Percentiles rank a stretch among this genome's conserved stretches.
Conservation (phyloP, 2,113 vertebrate genomes). For the Elephantulus edwardii region DNA sequence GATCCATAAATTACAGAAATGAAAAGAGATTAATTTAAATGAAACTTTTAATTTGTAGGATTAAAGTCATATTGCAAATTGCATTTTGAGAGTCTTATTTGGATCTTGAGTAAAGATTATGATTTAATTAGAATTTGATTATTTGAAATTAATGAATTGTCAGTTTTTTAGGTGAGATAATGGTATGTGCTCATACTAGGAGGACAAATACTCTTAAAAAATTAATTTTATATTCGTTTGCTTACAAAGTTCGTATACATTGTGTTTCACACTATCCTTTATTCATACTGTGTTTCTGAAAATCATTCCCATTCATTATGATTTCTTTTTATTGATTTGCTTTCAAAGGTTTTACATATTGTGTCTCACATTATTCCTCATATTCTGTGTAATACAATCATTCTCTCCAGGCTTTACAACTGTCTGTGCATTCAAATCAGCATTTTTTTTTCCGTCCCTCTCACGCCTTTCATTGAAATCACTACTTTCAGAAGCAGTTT, state of each 20-base stretch:
- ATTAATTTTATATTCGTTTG: too few species aligned
- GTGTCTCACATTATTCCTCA: too few species aligned
- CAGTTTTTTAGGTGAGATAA: too few species aligned
- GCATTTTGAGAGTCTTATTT: constrained; percentile 11
- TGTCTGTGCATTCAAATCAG: constrained; percentile 83
- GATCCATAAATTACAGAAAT: not conserved
- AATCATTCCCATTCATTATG: too few species aligned
- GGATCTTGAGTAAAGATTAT: not conserved
- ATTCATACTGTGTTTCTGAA: too few species aligned
- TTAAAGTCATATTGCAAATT: not conserved
- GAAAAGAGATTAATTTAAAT: constrained; percentile 45
- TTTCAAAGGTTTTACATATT: too few species aligned
- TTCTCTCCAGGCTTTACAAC: constrained; percentile 85
- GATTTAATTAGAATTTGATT: too few species aligned
- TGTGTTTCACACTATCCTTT: too few species aligned
- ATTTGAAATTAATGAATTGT: constrained; percentile 21
- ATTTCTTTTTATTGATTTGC: too few species aligned
- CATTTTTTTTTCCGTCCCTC: constrained; percentile 93
- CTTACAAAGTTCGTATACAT: too few species aligned
- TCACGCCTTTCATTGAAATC: constrained; percentile 98
- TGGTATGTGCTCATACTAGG: constrained; percentile 1
- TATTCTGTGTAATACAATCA: too few species aligned
- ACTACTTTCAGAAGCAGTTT: constrained; percentile 98
- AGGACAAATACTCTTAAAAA: not conserved
- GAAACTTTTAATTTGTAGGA: constrained; percentile 24